phyloP scores from a whole-genome alignment of 2,113 vertebrate genomes.

The Eptesicus fuscus region DNA sequence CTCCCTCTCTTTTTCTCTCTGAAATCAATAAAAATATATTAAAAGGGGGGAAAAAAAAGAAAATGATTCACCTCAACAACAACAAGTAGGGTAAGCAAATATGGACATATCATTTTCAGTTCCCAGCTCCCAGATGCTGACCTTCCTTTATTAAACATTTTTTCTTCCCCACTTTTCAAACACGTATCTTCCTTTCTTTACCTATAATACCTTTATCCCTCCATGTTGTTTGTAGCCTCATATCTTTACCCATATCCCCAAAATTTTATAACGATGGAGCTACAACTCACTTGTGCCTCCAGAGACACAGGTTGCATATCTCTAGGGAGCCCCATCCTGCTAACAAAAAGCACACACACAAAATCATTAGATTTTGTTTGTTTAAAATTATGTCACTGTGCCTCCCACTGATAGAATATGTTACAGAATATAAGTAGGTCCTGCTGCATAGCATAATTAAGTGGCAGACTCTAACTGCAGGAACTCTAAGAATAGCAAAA shows the following conservation, averaged over 20 bases:
- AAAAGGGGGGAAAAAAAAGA: no score
- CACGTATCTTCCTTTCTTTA: neutral
- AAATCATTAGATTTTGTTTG: conserved; percentile 56
- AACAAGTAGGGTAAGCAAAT: neutral
- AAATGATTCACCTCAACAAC: neutral
- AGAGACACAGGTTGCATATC: neutral
- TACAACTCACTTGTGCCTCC: conserved; percentile 5
- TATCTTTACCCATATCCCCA: neutral
- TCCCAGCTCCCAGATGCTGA: neutral
- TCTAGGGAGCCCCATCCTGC: neutral
- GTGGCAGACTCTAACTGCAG: conserved; percentile 26
- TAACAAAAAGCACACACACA: neutral
- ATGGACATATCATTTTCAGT: neutral
- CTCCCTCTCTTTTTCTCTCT: no score
- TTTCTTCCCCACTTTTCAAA: neutral
- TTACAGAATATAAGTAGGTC: conserved; percentile 20
- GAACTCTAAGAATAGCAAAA: conserved; percentile 15
- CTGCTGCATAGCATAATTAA: conserved; percentile 33
- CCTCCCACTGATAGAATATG: conserved; percentile 24
- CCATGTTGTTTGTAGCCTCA: neutral
- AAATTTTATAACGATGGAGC: neutral
- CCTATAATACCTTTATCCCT: neutral
- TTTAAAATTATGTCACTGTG: neutral
- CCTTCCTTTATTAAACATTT: neutral
- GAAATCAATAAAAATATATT: no score